Evolutionary conservation across 2,888 invertebrate genomes (phyloP).

Genomic region (Tolmerus cingulatus): DNA sequence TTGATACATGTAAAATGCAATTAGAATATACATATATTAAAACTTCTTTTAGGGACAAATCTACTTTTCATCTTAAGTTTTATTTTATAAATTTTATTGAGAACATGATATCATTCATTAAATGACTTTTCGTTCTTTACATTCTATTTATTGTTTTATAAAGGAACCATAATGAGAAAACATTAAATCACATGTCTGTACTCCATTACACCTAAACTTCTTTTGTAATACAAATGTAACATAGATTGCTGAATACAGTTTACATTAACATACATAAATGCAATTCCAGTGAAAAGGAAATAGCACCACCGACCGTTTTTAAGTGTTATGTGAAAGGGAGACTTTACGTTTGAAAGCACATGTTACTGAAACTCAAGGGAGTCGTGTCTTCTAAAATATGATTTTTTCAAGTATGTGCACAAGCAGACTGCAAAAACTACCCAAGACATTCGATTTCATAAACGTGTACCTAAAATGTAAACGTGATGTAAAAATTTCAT

Average conservation of each 20-base stretch:
- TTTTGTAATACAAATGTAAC: not conserved
- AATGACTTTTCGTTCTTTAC: no score
- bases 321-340: not conserved
- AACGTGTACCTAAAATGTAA: not conserved
- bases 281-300: not conserved
- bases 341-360: not conserved
- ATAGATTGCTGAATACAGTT: not conserved
- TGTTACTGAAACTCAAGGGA: not conserved
- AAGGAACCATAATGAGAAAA: not conserved
- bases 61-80: no score
- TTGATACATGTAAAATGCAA: no score
- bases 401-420: not conserved
- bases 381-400: not conserved
- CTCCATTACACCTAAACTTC: not conserved
- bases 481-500: not conserved
- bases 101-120: no score
- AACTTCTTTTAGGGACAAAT: no score
- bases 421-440: not conserved
- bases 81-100: no score
- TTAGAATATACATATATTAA: no score
- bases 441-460: not conserved
- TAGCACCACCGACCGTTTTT: not conserved
- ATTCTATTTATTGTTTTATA: not conserved
- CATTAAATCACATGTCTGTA: constrained; percentile 9
- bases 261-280: not conserved